A percentile compares a stretch with the other conserved stretches of the same genome.
phyloP scores from a whole-genome alignment of 2,888 invertebrate species.

The Notocelia uddmanniana region DNA sequence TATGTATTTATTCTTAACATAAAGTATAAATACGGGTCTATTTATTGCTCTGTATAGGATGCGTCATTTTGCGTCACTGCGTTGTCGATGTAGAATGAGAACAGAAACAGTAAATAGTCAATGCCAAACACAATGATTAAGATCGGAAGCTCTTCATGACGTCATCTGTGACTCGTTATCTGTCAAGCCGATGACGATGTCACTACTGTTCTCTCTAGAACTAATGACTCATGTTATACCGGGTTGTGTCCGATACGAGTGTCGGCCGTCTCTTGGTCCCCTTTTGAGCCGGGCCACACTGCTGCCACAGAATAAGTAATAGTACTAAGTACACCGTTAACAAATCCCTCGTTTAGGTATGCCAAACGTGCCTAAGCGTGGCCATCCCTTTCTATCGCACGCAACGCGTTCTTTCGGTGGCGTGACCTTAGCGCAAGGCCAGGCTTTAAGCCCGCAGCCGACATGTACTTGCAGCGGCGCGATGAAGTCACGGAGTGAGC shows the following conservation, averaged over 20 bases:
- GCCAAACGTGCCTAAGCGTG: too few species aligned
- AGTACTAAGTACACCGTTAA: too few species aligned
- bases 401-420: too few species aligned
- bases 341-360: too few species aligned
- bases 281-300: neutral
- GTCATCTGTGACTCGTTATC: conserved; percentile 12
- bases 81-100: conserved; percentile 6
- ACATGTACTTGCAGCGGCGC: too few species aligned
- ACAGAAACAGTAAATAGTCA: neutral
- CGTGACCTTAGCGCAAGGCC: too few species aligned
- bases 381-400: too few species aligned
- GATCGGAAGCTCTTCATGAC: neutral
- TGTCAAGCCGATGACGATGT: conserved; percentile 8
- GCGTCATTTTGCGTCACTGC: conserved; percentile 7
- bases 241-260: neutral
- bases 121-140: conserved; percentile 26
- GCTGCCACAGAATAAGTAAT: too few species aligned
- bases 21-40: too few species aligned
- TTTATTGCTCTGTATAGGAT: neutral
- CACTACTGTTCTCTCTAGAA: neutral
- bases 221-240: neutral
- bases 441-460: too few species aligned
- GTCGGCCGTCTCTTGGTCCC: neutral
- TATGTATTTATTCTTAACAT: too few species aligned
- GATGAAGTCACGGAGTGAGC: too few species aligned